Evolutionary conservation across 1,140 invertebrate species (phyloP).

Genomic region (Whitmania pigra): DNA sequence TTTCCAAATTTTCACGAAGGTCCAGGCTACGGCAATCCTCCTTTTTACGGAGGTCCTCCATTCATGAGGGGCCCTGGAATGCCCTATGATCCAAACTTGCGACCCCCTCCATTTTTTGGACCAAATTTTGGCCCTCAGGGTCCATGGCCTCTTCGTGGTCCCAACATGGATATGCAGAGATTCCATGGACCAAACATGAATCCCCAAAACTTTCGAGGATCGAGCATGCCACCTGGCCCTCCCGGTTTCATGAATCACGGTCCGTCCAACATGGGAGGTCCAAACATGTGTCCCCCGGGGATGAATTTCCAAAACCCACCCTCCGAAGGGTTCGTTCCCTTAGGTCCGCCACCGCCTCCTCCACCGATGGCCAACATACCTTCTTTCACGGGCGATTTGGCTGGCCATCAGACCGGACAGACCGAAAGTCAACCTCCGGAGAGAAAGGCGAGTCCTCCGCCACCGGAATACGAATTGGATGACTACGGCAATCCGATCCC

Average conservation of each 20-base stretch:
- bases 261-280: too few species aligned
- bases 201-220: too few species aligned
- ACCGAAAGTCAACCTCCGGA: not conserved
- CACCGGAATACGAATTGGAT: not conserved
- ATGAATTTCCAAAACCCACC: not conserved
- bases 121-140: too few species aligned
- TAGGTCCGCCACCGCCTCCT: slow-evolving; percentile 8
- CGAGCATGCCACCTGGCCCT: not conserved
- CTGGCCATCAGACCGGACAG: not conserved
- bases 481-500: slow-evolving; percentile 5
- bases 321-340: slow-evolving; percentile 1
- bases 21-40: slow-evolving; percentile 12
- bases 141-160: too few species aligned
- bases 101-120: too few species aligned
- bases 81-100: too few species aligned
- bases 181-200: too few species aligned
- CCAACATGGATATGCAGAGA: too few species aligned
- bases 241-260: not conserved
- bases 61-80: not conserved
- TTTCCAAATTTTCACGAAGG: not conserved
- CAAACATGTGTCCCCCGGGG: too few species aligned
- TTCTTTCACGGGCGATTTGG: not conserved
- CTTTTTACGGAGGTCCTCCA: not conserved
- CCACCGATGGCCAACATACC: slow-evolving; percentile 17
- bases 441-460: not conserved